phyloP scores from a whole-genome alignment of 2,113 vertebrate genomes.

The Sula dactylatra region DNA sequence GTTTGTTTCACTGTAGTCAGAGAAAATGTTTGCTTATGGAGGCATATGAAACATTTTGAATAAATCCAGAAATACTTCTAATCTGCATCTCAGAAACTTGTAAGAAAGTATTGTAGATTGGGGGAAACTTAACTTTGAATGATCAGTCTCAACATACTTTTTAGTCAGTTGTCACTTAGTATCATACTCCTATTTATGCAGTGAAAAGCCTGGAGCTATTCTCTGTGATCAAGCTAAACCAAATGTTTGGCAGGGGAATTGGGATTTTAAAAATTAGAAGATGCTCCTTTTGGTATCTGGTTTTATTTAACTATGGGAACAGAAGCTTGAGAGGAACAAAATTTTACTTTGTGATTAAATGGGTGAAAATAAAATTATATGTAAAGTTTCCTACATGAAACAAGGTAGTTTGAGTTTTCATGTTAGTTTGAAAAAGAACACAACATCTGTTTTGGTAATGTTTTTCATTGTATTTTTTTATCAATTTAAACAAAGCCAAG shows the following conservation, averaged over 20 bases:
- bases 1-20: neutral
- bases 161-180: conserved; percentile 2
- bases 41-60: neutral
- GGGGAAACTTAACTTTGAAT: neutral
- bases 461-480: neutral
- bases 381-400: neutral
- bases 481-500: neutral
- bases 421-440: neutral
- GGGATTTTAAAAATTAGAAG: conserved; percentile 36
- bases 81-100: neutral
- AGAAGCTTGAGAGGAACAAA: neutral
- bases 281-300: neutral
- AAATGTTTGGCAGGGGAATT: conserved; percentile 36
- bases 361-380: neutral
- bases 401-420: neutral
- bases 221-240: neutral
- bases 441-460: neutral
- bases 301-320: conserved; percentile 52
- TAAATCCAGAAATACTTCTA: neutral
- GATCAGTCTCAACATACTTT: neutral
- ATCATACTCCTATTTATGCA: neutral
- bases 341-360: conserved; percentile 17
- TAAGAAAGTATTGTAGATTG: neutral
- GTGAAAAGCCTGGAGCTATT: neutral
- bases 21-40: conserved; percentile 17